Evolutionary conservation across 2,113 vertebrate species (phyloP), one percentile per base, ranked within the genome.

Genomic region (Pelvicachromis taeniatus): DNA sequence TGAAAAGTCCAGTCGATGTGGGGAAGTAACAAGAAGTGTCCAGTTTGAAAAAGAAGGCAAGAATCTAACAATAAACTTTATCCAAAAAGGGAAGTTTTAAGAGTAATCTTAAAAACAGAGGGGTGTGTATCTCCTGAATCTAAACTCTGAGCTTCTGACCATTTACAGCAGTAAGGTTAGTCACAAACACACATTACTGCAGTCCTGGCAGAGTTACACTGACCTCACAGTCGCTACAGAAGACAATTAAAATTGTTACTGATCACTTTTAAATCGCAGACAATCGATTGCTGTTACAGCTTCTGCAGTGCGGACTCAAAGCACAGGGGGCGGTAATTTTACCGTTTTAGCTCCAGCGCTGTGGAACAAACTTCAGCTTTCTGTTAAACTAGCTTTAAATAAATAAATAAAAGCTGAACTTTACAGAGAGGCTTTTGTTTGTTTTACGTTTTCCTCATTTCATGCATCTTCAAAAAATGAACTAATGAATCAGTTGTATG

Each of bases 181-280:
- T 45, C 38, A 26, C 40, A 73, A 29, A 4, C 23, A 73, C 53
- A 31, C 23, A 7, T 48, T 3, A 73, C 5, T 19, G 2, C 40
- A 48, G 21, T 73, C 40, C 40, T 48, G 65, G 65, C 40, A 73
- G 42, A 73, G 31, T 50, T 19, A 50, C 68, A 19, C 16, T 31
- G 23, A 42, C 23, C 29, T 29, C 42, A 1, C 14, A 11, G 29
- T 73, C 16, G 42, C 23, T 50, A 70, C 0, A 73, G 42, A 70
- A 45, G 2, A 5, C 21, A 45, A 70, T 70, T 70, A 70, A 45
- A 48, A 7, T 17, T 70, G 26, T 45, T 8, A 70, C 12, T 1
- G 9, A 70, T 70, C 26, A 70, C 38, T 48, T 70, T 70, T 70
- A 45, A 70, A 70, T 29, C 65, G 26, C 40, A 42, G n/a, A 40